Evolutionary conservation across 92 coral and sea anemone species (phyloP), one percentile per base, ranked within the genome.

Genomic region (Zoanthus solanderi): DNA sequence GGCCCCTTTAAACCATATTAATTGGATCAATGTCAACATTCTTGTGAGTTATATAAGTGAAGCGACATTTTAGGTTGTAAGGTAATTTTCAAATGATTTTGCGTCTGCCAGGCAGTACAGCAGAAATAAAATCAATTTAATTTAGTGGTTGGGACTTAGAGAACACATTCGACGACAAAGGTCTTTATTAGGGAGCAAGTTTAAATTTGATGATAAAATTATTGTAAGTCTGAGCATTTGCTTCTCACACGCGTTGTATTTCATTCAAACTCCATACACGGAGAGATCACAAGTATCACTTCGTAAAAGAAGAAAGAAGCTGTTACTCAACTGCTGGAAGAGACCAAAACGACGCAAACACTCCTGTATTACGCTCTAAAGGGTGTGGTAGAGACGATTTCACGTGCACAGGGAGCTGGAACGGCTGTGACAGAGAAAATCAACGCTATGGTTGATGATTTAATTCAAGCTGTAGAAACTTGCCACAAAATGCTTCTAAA

Each of bases 291-390:
- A 60, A 15, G 18, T 60, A 60, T 60, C 67, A 60, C 23, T 60
- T 60, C 18, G 67, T 60, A 23, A 69, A 69, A 46, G 75, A 69
- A 69, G 75, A 69, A 69, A 31, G 75, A 32, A 9, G 75, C 75
- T 29, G 15, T 69, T 46, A 69, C 4, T 69, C 75, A 23, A 10
- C 75, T 69, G 47, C 10, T 69, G 75, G 75, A 23, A 46, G 46
- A 69, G 31, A 69, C 75, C 48, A 69, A 69, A 69, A 3, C 75
- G 42, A 32, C 29, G 2, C 75, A 69, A 69, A 31, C 6, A 7
- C 16, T 30, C 42, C 30, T 69, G 46, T 46, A 69, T 10, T 44
- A 23, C 46, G 45, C 75, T 31, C 16, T 60, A 15, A 60, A 60
- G 67, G 67, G 67, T n/a, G 67, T 15, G 0, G 67, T 60, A 2